A percentile compares a stretch with the other conserved stretches of the same genome.
Conservation (phyloP, 2,888 invertebrate species). For the Pheosia tremula region DNA sequence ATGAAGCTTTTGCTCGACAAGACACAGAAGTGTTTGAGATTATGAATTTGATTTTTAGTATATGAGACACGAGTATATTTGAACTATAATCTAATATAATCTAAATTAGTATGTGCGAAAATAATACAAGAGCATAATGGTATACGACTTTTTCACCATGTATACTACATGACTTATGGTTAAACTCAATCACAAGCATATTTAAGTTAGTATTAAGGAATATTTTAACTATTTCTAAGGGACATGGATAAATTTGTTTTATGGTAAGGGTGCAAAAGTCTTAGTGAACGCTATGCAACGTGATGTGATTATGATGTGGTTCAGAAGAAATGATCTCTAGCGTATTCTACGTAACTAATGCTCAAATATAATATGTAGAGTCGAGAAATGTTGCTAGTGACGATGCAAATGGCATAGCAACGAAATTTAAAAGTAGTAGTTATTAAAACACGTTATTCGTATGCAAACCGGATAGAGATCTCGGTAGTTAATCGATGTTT, state of each 20-base stretch:
- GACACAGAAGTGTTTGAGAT: neutral
- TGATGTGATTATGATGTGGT: neutral
- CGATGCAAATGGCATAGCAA: too few species aligned
- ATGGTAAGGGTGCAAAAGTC: neutral
- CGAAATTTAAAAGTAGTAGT: too few species aligned
- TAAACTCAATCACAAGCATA: neutral
- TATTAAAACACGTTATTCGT: neutral
- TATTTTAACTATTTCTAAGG: neutral
- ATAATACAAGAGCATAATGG: too few species aligned
- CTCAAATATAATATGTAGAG: neutral
- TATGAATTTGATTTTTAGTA: neutral
- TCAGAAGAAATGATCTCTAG: constrained; percentile 1
- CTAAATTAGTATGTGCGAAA: too few species aligned
- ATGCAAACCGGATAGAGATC: neutral
- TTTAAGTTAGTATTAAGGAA: neutral
- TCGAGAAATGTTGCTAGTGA: neutral
- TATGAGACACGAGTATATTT: neutral
- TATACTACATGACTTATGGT: too few species aligned
- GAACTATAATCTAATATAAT: too few species aligned
- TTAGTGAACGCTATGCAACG: neutral
- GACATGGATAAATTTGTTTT: neutral
- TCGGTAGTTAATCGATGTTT: neutral
- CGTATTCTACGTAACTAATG: neutral
- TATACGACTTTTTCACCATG: too few species aligned
- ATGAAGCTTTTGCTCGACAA: neutral